Evolutionary conservation across 2,113 vertebrate species (phyloP).

Genomic region (Cinclus mexicanus): DNA sequence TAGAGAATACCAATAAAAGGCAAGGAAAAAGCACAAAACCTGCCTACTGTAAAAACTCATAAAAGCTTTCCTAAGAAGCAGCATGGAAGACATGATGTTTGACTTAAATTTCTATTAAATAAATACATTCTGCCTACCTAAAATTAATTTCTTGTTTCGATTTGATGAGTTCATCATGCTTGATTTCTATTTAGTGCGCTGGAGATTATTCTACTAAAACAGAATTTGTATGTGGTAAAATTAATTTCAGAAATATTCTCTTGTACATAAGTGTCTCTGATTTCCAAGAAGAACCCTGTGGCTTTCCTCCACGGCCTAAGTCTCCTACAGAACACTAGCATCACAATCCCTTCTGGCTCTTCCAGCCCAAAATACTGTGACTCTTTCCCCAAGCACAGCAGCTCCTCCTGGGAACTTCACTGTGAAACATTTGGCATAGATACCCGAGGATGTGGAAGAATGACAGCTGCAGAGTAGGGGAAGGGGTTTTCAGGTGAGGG

Average conservation of each 20-base stretch:
- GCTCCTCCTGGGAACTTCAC: not conserved
- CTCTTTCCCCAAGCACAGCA: not conserved
- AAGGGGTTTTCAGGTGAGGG: not conserved
- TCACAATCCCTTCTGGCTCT: not conserved
- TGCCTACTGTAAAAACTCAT: not conserved
- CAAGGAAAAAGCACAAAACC: not conserved
- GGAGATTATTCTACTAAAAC: not conserved
- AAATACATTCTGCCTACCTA: conserved; percentile 36
- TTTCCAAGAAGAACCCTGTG: not conserved
- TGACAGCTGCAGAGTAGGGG: not conserved
- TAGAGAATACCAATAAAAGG: not conserved
- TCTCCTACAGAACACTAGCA: not conserved
- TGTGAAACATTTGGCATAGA: not conserved
- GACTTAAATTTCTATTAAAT: conserved; percentile 15
- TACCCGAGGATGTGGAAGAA: not conserved
- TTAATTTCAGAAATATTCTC: conserved; percentile 1
- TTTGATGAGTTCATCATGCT: not conserved
- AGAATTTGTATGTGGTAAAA: not conserved
- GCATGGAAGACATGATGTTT: not conserved
- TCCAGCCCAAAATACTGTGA: not conserved
- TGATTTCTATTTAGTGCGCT: not conserved
- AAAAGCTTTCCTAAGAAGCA: not conserved
- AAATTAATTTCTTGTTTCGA: conserved; percentile 1
- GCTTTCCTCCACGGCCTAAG: not conserved
- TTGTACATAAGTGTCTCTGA: not conserved